Percentiles rank a stretch among this genome's conserved stretches.
Evolutionary conservation across 2,797 vertebrate genomes (phyloP).

Genomic region (Brachyalestes nurse): DNA sequence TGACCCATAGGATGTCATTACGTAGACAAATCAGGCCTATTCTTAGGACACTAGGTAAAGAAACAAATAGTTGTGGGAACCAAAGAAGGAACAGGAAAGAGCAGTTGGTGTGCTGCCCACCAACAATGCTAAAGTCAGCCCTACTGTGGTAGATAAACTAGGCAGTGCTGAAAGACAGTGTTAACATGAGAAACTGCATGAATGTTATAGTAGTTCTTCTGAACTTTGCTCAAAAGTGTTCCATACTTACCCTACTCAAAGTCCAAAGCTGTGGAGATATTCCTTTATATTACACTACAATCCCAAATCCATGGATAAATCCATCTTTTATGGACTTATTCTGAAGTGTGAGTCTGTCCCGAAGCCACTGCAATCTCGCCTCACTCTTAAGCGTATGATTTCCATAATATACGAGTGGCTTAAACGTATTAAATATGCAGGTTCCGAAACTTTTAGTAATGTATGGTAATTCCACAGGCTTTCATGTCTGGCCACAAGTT

Average conservation of each 20-base stretch:
- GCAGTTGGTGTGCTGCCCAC: constrained; percentile 5
- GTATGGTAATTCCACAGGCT: constrained; percentile 45
- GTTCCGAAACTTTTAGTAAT: background rate
- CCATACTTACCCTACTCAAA: background rate
- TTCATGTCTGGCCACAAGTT: constrained; percentile 31
- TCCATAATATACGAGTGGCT: constrained; percentile 61
- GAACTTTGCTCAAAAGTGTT: background rate
- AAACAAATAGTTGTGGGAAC: constrained; percentile 49
- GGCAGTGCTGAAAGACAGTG: constrained; percentile 45
- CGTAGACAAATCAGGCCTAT: constrained; percentile 60
- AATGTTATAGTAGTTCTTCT: background rate
- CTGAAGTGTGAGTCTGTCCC: constrained; percentile 48
- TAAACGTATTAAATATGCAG: constrained; percentile 56
- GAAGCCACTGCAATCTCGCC: constrained; percentile 58
- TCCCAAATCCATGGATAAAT: constrained; percentile 59
- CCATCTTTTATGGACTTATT: constrained; percentile 48
- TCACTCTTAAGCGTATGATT: constrained; percentile 65
- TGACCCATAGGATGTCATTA: constrained; percentile 30
- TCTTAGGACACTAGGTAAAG: constrained; percentile 56
- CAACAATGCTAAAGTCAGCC: constrained; percentile 18
- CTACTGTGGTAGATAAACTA: constrained; percentile 16
- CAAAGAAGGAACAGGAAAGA: constrained; percentile 43
- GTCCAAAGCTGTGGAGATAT: background rate
- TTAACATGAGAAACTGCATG: constrained; percentile 17
- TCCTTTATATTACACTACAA: constrained; percentile 17